Evolutionary conservation across 2,113 vertebrate species (phyloP), one percentile per base, ranked within the genome.

Genomic region (Cynopterus brachyotis): DNA sequence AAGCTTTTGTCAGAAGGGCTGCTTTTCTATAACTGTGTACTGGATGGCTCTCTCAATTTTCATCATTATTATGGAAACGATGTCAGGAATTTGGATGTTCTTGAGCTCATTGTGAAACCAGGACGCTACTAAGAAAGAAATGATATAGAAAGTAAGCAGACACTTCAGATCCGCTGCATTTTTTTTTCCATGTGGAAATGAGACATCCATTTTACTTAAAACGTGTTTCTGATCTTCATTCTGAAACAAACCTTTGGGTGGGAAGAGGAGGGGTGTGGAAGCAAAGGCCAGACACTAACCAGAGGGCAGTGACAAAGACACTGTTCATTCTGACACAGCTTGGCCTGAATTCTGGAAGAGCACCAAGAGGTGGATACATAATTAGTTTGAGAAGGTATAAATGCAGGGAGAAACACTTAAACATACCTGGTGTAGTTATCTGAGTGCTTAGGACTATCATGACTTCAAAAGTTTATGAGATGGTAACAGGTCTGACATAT

Each of bases 81-180:
- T 50, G 59, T 15, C 53, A 55, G 20, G 32, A 32, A 50, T 42
- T 45, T 26, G 59, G 20, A 75, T n/a, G 37, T 47, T 57, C 28
- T n/a, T 50, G 73, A 94, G 60, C 92, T 94, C 53, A 35, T 75
- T 88, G 57, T 37, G n/a, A 92, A 88, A 90, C 17, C 19, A 73
- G 60, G 94, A 73, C 69, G 47, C 24, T 82, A 22, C 28, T 50
- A 67, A 88, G 70, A 55, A 59, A 60, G 30, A 69, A 57, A 40
- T 13, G 62, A 76, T n/a, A 88, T 1, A 81, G 69, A n/a, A 62
- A 81, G 85, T 42, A 37, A 67, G 47, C n/a, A 69, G 62, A 24
- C 26, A 30, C 26, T 78, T 78, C 7, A 82, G 81, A 72, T 28
- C 88, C 10, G 3, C 9, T 35, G 80, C 11, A 26, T 37, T 73